These are phyloP conservation scores for Cerceris ruficornis DNA, from an alignment of 2,888 invertebrate species.

Conservation along the genomic window DNA sequence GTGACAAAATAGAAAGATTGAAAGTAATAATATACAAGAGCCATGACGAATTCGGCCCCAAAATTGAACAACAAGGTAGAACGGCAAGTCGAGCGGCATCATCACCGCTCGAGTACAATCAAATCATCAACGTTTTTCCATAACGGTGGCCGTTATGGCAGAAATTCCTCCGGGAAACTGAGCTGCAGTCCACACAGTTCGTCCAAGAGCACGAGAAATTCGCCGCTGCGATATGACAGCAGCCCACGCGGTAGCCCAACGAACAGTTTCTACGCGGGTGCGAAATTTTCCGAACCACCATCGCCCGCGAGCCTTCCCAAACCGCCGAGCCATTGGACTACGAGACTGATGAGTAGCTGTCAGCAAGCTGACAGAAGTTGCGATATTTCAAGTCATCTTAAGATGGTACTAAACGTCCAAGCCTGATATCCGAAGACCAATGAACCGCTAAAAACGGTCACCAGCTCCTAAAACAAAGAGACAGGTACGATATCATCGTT, in stretches of 20 bases:
- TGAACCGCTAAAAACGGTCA: slow-evolving; percentile 56
- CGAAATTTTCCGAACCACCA: slow-evolving; percentile 92
- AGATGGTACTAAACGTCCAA: slow-evolving; percentile 78
- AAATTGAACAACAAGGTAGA: slow-evolving; percentile 77
- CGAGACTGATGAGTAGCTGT: slow-evolving; percentile 67
- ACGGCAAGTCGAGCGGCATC: slow-evolving; percentile 72
- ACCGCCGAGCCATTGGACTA: slow-evolving; percentile 91
- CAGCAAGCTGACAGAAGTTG: slow-evolving; percentile 68
- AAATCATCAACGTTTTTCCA: slow-evolving; percentile 72
- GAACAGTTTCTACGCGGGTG: slow-evolving; percentile 84
- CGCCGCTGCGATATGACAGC: slow-evolving; percentile 64
- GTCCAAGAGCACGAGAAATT: slow-evolving; percentile 68
- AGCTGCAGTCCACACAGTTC: slow-evolving; percentile 74
- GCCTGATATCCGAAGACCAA: slow-evolving; percentile 75
- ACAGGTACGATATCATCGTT: slow-evolving; percentile 51
- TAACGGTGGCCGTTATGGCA: slow-evolving; percentile 61
- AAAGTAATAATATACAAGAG: slow-evolving; percentile 31
- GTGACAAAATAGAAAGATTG: slow-evolving; percentile 10
- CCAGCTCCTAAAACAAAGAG: slow-evolving; percentile 59
- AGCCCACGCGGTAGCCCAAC: slow-evolving; percentile 79
- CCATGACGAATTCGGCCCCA: slow-evolving; percentile 80
- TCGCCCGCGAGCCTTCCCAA: slow-evolving; percentile 90
- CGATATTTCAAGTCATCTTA: slow-evolving; percentile 75
- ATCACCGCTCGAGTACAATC: slow-evolving; percentile 60
- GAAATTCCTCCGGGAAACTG: slow-evolving; percentile 64